These are phyloP conservation scores for Zootermopsis nevadensis DNA, from an alignment of 2,888 invertebrate genomes.

Conservation along the genomic window DNA sequence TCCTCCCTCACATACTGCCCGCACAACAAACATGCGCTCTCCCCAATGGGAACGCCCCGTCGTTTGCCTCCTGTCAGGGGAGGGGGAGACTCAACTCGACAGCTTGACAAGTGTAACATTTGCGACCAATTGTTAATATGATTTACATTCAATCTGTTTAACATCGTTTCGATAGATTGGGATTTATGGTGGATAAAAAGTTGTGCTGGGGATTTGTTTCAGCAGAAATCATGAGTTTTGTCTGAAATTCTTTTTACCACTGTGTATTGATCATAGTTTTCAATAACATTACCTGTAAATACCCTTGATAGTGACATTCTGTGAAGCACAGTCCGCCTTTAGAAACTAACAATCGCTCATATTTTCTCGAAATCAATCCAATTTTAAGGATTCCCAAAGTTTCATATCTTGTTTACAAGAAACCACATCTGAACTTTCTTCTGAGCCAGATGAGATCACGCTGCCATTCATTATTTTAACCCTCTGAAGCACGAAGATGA, in stretches of 20 bases:
- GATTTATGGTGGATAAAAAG: background rate
- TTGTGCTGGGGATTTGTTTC: background rate
- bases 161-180: background rate
- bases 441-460: too few relatives aligned
- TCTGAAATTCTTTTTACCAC: background rate
- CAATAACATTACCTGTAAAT: background rate
- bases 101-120: background rate
- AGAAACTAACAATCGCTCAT: too few relatives aligned
- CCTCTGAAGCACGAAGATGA: too few relatives aligned
- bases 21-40: conserved; percentile 16
- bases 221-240: background rate
- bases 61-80: background rate
- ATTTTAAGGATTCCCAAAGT: too few relatives aligned
- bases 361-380: too few relatives aligned
- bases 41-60: conserved; percentile 1
- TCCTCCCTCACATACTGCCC: background rate
- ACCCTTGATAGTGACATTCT: too few relatives aligned
- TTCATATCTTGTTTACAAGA: too few relatives aligned
- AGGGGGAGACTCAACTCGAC: background rate
- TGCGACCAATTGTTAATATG: background rate
- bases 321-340: too few relatives aligned
- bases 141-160: background rate
- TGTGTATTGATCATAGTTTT: background rate
- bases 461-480: too few relatives aligned
- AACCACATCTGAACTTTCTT: too few relatives aligned